A percentile compares a stretch with the other conserved stretches of the same genome.
Evolutionary conservation across 2,113 vertebrate species (phyloP).

Genomic region (Odontesthes bonariensis): DNA sequence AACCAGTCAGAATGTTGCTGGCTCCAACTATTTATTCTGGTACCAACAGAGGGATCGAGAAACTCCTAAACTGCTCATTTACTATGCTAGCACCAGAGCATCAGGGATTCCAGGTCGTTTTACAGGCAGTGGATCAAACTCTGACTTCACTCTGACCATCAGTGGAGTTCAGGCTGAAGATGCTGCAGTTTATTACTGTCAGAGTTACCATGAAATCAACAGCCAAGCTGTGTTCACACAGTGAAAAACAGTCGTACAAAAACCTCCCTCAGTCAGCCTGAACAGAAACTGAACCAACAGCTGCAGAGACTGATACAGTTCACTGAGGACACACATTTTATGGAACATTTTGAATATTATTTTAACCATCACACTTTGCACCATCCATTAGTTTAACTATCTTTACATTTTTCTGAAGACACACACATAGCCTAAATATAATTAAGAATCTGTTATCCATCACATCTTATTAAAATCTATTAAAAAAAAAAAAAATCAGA

Average conservation of each 20-base stretch:
- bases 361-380: too few relatives aligned
- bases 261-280: constrained; percentile 28
- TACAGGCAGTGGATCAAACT: neutral
- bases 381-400: too few relatives aligned
- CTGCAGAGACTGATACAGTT: constrained; percentile 2
- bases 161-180: constrained; percentile 11
- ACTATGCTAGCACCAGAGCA: too few relatives aligned
- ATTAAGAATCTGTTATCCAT: too few relatives aligned
- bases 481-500: too few relatives aligned
- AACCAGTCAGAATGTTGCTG: neutral
- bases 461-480: too few relatives aligned
- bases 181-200: neutral
- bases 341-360: too few relatives aligned
- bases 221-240: neutral
- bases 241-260: constrained; percentile 25
- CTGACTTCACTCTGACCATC: constrained; percentile 21
- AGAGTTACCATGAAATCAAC: neutral
- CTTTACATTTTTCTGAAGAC: too few relatives aligned
- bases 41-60: constrained; percentile 16
- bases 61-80: neutral
- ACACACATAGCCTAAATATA: too few relatives aligned
- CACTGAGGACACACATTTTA: neutral
- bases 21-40: neutral
- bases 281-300: constrained; percentile 18
- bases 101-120: neutral